Conservation (phyloP, 2,113 vertebrate genomes). For the Nyctibius bracteatus region DNA sequence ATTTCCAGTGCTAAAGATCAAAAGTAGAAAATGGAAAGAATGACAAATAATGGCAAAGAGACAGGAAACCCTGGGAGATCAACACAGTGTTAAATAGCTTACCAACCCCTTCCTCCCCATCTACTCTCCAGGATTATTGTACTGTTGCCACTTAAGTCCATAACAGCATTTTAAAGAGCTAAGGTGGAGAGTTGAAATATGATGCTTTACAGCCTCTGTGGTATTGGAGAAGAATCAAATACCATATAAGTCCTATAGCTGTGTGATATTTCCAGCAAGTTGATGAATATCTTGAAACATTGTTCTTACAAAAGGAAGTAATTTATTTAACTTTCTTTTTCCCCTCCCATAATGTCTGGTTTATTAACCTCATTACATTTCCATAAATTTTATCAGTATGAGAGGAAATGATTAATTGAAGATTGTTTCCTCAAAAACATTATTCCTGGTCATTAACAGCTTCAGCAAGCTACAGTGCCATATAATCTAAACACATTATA, state of each 20-base stretch:
- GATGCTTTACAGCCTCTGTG: conserved; percentile 53
- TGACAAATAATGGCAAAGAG: neutral
- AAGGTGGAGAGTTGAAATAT: conserved; percentile 58
- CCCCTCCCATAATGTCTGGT: conserved; percentile 60
- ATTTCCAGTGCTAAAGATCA: neutral
- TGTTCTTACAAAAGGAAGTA: conserved; percentile 79
- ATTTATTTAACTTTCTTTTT: conserved; percentile 78
- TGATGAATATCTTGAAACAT: conserved; percentile 76
- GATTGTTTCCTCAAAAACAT: conserved; percentile 77
- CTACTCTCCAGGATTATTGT: neutral
- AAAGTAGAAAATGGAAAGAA: neutral
- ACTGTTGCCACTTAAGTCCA: conserved; percentile 23
- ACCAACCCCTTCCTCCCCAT: neutral
- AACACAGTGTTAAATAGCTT: neutral
- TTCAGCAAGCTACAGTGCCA: conserved; percentile 58
- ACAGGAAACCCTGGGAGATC: neutral
- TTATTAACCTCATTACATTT: conserved; percentile 77
- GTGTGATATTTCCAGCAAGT: conserved; percentile 69
- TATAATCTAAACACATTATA: conserved; percentile 64
- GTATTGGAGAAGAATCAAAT: conserved; percentile 70
- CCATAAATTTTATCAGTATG: conserved; percentile 76
- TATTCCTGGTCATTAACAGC: conserved; percentile 76
- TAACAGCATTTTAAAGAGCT: conserved; percentile 59
- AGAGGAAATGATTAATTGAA: conserved; percentile 80
- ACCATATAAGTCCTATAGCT: conserved; percentile 62